Base-by-base conservation (phyloP, 1,140 invertebrate species). In the Chionoecetes opilio region DNA sequence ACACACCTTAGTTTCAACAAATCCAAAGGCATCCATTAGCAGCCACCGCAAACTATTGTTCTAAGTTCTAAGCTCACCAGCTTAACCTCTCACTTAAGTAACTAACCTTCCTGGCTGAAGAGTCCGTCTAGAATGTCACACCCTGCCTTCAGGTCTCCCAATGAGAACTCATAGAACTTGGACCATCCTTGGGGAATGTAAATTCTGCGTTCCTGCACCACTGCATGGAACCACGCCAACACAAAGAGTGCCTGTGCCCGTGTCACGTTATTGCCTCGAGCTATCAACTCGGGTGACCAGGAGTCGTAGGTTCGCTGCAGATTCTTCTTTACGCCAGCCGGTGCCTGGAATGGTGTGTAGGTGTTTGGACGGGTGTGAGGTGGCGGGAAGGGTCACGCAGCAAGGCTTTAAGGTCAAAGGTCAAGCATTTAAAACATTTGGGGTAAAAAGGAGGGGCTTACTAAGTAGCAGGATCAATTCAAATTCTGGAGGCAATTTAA, bases 151-250 rank as follows among this genome's bases (percentile, higher is more conserved):
- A 99, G 97, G 97, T 99, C 99, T 0, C 98, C 98, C 96, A 98
- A 98, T 63, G 98, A 98, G 97, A 99, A 99, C 96, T 99, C 99
- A 97, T 99, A 99, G 97, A 98, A 98, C 97, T 98, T 98, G 0
- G 98, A 98, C 98, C 98, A 99, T 2, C 98, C 98, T 97, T 98
- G 98, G 9, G 98, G 98, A 96, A 99, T 98, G 96, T 98, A 99
- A 95, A 98, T 98, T 95, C 99, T 97, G 89, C 99, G 97, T 97
- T 99, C 99, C 97, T 99, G 99, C 31, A 99, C 97, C 8, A 99
- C 97, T 0, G 99, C 98, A 97, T 99, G 99, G 93, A 99, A 97
- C 98, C 98, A 99, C 11, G 98, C 98, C 14, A 99, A 96, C 3
- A 98, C 97, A 96, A 99, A 98, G 75, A 98, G 97, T 32, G 98